Base-by-base conservation (phyloP, 2,888 invertebrate genomes). In the Rotaria socialis region DNA sequence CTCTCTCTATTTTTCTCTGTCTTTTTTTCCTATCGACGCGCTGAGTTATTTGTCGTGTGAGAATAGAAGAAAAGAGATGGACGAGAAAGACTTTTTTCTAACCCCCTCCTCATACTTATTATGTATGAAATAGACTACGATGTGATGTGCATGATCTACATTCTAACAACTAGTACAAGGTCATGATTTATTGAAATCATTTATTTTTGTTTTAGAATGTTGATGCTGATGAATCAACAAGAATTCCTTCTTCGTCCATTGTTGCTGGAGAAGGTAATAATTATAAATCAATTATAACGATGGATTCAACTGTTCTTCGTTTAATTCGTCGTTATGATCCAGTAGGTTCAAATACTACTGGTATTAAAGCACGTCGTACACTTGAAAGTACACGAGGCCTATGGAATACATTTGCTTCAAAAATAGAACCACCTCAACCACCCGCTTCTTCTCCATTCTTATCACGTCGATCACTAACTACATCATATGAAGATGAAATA, bases 311-410 rank as follows among this genome's bases (percentile, higher is more conserved):
- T 80, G 80, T 80, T 24, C 43, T 80, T 10, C 80, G 80, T 80
- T 80, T 80, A n/a, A 80, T 80, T 80, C 47, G 47, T 80, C 80
- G 80, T 47, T 80, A 47, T 80, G 80, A 80, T 80, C 47, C 80
- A 80, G 47, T 24, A 80, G 35, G 19, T 1, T n/a, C 43, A 47
- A 47, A n/a, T 80, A n/a, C 14, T 47, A 47, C 43, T 80, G 67
- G 67, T 35, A 67, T 67, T 14, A 7, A 47, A 80, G 6, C 24
- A 47, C 67, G 35, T 67, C 22, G 47, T 43, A 24, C 80, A 47
- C n/a, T 80, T 24, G 67, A 67, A 7, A 47, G 8, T 80, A 43
- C 43, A 14, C 47, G 43, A n/a, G 41, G 41, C 24, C 24, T 47
- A 24, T 80, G 80, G 80, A 24, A 80, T 80, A 80, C 80, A 47